These are phyloP conservation scores for Conops quadrifasciatus DNA, from an alignment of 2,888 invertebrate species.

Conservation along the genomic window DNA sequence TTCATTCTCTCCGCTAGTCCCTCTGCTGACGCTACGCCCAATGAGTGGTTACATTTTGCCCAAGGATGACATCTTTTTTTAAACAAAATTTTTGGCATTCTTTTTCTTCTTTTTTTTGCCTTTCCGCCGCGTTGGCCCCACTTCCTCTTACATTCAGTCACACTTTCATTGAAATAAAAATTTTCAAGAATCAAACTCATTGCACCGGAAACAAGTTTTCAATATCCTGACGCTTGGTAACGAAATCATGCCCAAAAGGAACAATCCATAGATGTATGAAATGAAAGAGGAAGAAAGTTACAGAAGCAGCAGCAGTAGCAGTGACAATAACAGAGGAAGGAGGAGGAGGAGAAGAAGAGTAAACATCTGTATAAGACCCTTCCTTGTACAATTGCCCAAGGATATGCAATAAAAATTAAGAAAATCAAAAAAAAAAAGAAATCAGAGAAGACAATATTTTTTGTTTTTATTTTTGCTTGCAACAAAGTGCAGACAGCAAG, in stretches of 20 bases:
- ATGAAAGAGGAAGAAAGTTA: background rate
- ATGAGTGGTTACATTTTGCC: background rate
- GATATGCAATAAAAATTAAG: conserved; percentile 33
- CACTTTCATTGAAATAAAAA: conserved; percentile 25
- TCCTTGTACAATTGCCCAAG: conserved; percentile 21
- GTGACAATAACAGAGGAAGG: background rate
- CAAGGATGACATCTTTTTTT: conserved; percentile 23
- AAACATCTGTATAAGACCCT: background rate
- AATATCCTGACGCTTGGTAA: conserved; percentile 27
- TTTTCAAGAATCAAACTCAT: conserved; percentile 22
- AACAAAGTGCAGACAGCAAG: background rate
- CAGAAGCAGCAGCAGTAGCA: background rate
- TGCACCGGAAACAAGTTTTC: conserved; percentile 35
- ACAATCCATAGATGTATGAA: background rate
- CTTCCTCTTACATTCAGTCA: background rate
- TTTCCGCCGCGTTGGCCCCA: background rate
- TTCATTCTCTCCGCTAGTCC: background rate
- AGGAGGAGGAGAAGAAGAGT: background rate
- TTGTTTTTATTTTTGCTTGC: background rate
- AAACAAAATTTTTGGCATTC: background rate
- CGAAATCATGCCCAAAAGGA: background rate
- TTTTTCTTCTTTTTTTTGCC: background rate
- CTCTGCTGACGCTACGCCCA: background rate
- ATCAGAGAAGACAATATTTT: background rate
- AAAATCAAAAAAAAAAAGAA: conserved; percentile 13